Conservation (phyloP, 1,140 invertebrate genomes). For the Panonychus citri region DNA sequence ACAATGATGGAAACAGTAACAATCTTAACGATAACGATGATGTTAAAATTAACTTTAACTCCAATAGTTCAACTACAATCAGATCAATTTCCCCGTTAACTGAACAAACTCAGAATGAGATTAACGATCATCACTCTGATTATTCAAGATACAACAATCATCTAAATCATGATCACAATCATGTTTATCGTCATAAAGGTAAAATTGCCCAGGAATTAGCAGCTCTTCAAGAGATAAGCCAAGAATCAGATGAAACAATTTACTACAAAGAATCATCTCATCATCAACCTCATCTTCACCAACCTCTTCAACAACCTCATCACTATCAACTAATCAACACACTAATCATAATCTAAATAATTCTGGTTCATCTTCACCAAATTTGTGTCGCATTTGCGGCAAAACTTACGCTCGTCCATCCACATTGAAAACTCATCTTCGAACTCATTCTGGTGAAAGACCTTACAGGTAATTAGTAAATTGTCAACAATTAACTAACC, state of each 20-base stretch:
- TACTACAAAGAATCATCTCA: neutral
- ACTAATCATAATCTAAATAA: too few relatives aligned
- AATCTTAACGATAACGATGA: neutral
- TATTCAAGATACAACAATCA: neutral
- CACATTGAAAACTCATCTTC: conserved; percentile 82
- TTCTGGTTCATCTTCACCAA: conserved; percentile 12
- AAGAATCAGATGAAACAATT: neutral
- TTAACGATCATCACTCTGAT: neutral
- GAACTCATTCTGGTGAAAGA: conserved; percentile 86
- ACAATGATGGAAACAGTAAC: neutral
- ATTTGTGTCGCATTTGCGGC: conserved; percentile 69
- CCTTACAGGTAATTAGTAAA: conserved; percentile 43
- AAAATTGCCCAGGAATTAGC: neutral
- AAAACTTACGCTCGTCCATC: conserved; percentile 86
- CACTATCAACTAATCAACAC: too few relatives aligned
- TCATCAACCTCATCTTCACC: neutral
- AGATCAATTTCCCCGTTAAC: neutral
- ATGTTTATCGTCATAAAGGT: neutral
- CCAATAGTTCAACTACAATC: neutral
- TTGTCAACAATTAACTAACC: too few relatives aligned
- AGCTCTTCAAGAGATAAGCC: neutral
- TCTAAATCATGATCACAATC: conserved; percentile 6
- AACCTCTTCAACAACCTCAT: neutral
- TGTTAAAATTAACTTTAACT: too few relatives aligned
- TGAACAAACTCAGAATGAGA: neutral